Conservation (phyloP, 2,888 invertebrate species). For the Chloroclysta siterata region DNA sequence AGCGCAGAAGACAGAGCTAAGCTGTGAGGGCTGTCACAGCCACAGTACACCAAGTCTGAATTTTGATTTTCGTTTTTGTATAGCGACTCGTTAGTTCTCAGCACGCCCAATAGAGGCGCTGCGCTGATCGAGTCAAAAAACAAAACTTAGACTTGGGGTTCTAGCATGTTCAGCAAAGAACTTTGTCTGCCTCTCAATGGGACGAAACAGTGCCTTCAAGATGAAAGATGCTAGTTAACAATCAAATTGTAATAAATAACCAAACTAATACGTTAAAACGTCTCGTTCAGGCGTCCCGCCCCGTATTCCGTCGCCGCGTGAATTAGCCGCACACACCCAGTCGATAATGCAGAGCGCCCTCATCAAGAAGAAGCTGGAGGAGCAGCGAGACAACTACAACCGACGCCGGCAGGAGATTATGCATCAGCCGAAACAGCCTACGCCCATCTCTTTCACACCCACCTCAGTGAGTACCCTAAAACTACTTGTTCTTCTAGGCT, state of each 20-base stretch:
- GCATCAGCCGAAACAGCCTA: constrained; percentile 68
- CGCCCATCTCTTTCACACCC: constrained; percentile 94
- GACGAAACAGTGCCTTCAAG: too few relatives aligned
- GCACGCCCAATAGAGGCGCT: too few relatives aligned
- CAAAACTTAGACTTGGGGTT: too few relatives aligned
- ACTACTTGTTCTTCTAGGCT: too few relatives aligned
- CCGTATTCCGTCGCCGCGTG: constrained; percentile 92
- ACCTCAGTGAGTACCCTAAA: constrained; percentile 88
- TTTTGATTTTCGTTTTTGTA: too few relatives aligned
- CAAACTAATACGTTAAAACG: constrained; percentile 32
- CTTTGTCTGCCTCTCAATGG: too few relatives aligned
- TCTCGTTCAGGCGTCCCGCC: constrained; percentile 85
- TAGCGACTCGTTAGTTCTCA: too few relatives aligned
- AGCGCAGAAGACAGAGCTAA: background rate
- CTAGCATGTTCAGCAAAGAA: too few relatives aligned
- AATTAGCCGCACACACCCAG: constrained; percentile 93
- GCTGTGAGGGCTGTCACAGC: too few relatives aligned
- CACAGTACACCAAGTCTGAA: too few relatives aligned
- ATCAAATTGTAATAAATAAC: background rate
- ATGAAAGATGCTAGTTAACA: too few relatives aligned
- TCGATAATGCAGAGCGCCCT: constrained; percentile 94
- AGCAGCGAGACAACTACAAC: constrained; percentile 91
- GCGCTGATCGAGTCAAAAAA: too few relatives aligned
- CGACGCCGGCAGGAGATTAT: constrained; percentile 89
- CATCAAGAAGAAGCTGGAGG: constrained; percentile 95